Evolutionary conservation across 2,113 vertebrate genomes (phyloP), one percentile per base, ranked within the genome.

Genomic region (Rhea americana): DNA sequence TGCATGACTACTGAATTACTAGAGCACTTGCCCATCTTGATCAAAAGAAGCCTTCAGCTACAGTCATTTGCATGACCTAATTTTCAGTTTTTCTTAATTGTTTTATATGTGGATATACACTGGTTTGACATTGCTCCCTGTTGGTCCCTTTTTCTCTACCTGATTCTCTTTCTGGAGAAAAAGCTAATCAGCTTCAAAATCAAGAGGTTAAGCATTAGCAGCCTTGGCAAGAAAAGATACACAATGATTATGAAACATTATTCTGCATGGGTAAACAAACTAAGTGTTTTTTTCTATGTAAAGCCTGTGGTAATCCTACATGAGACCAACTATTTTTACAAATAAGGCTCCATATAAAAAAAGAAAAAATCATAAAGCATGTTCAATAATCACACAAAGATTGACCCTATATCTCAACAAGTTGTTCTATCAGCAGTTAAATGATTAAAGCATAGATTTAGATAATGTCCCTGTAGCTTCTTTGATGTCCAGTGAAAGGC

Each of bases 31-130:
- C 41, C 11, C 47, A 76, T 82, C 30, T 78, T 25, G 48, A 91
- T 90, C 65, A 96, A 87, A 95, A 94, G 87, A 92, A 91, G 84
- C 80, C 63, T 78, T 89, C 1, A 1, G 67, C 75, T 89, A n/a
- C 41, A 80, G 18, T 76, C 20, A 81, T 85, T 93, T 87, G 71
- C 75, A 82, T 74, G 84, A 67, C 89, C 91, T 61, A 55, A 59
- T 96, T 87, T 80, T 24, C 59, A 8, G 5, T 90, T 94, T 80
- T n/a, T 19, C 65, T 32, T 85, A 70, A 53, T 55, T 78, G 43
- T 82, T 91, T 89, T 73, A 65, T 41, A 4, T 47, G 37, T 30
- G 90, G 39, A 41, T 73, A 67, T 28, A 79, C 17, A 43, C 25
- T 79, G 45, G 26, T 90, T 87, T 92, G 68, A 88, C 1, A 0